These are phyloP conservation scores for Chascanopsetta lugubris DNA, from an alignment of 2,113 vertebrate genomes.

Conservation along the genomic window DNA sequence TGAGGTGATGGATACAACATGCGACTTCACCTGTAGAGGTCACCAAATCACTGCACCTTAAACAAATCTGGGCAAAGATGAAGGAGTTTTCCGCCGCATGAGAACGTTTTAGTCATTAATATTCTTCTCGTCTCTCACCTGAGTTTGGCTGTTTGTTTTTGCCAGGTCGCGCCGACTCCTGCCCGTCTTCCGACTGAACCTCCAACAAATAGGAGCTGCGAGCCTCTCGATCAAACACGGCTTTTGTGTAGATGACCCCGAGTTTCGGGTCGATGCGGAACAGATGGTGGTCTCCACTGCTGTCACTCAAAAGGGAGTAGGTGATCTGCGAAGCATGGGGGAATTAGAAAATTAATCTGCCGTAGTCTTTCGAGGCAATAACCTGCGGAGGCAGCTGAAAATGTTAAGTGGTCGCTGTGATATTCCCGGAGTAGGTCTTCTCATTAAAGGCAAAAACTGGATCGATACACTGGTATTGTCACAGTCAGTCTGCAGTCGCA, in stretches of 20 bases:
- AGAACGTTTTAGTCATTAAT: neutral
- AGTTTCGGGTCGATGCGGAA: slow-evolving; percentile 85
- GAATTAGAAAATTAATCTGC: slow-evolving; percentile 13
- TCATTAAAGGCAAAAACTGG: slow-evolving; percentile 18
- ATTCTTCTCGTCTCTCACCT: slow-evolving; percentile 70
- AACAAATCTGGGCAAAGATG: neutral
- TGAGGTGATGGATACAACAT: too few species aligned
- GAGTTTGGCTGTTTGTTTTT: slow-evolving; percentile 88
- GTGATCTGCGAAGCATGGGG: slow-evolving; percentile 81
- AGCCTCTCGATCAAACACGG: slow-evolving; percentile 89
- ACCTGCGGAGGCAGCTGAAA: slow-evolving; percentile 20
- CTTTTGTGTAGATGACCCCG: slow-evolving; percentile 85
- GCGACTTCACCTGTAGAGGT: too few species aligned
- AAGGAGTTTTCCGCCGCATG: neutral
- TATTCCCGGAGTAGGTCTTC: slow-evolving; percentile 13
- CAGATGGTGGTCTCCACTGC: slow-evolving; percentile 83
- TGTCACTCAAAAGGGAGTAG: slow-evolving; percentile 87
- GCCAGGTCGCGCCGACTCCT: slow-evolving; percentile 88
- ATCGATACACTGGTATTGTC: slow-evolving; percentile 42
- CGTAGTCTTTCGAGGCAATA: slow-evolving; percentile 16
- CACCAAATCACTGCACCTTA: too few species aligned
- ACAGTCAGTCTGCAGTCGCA: slow-evolving; percentile 29
- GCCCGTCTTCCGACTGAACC: slow-evolving; percentile 86
- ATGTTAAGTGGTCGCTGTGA: slow-evolving; percentile 30
- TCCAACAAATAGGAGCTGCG: slow-evolving; percentile 89